phyloP scores from a whole-genome alignment of 2,113 vertebrate genomes.

The Bos taurus region ARS-UCD2.0 NC_037333.1:102388501-102389000 shows the following conservation, averaged over 20 bases:
- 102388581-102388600: conserved; percentile 26
- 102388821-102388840: neutral
- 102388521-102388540: conserved; percentile 9
- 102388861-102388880: neutral
- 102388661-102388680: neutral
- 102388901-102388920: neutral
- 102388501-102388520: neutral
- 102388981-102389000: neutral
- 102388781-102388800: conserved; percentile 10
- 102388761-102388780: neutral
- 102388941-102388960: neutral
- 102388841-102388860: neutral
- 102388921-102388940: neutral
- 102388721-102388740: neutral
- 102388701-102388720: neutral
- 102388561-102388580: conserved; percentile 16
- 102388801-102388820: neutral
- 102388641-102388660: neutral
- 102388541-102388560: conserved; percentile 34
- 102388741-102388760: neutral
- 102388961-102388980: neutral
- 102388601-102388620: conserved; percentile 55
- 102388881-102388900: neutral
- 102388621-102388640: conserved; percentile 6
- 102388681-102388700: neutral